A percentile compares a stretch with the other conserved stretches of the same genome.
Conservation (phyloP, 30 jellyfish, hydroid and myxozoan species). For the Aurelia aurita region DNA sequence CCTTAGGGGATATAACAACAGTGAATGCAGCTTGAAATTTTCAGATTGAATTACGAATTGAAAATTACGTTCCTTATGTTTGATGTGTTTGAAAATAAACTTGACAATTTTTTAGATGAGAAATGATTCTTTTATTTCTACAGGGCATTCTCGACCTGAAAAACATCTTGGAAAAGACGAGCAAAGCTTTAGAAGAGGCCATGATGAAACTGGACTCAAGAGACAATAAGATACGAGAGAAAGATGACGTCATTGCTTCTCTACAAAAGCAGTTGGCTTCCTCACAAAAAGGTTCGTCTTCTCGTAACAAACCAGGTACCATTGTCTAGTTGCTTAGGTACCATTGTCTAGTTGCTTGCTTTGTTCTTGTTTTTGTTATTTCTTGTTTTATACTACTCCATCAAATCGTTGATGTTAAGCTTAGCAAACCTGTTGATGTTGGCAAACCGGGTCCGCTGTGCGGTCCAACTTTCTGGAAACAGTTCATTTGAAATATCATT, state of each 20-base stretch:
- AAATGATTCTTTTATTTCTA: neutral
- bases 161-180: conserved; percentile 65
- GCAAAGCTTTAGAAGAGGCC: conserved; percentile 79
- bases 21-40: too few relatives aligned
- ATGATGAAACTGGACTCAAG: conserved; percentile 72
- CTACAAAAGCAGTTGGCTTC: conserved; percentile 20
- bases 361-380: neutral
- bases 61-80: too few relatives aligned
- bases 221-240: conserved; percentile 61
- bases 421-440: too few relatives aligned
- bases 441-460: too few relatives aligned
- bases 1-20: too few relatives aligned
- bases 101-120: too few relatives aligned
- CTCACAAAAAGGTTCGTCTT: conserved; percentile 71
- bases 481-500: too few relatives aligned
- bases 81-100: too few relatives aligned
- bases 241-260: conserved; percentile 10
- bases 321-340: conserved; percentile 54
- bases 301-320: conserved; percentile 72
- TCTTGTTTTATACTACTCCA: neutral
- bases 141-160: conserved; percentile 64
- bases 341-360: conserved; percentile 41
- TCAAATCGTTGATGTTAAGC: too few relatives aligned
- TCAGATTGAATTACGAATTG: too few relatives aligned
- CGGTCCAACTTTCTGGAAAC: too few relatives aligned